These are phyloP conservation scores for Drosophila kanapiae DNA, from an alignment of 1,140 invertebrate species.

Conservation along the genomic window DNA sequence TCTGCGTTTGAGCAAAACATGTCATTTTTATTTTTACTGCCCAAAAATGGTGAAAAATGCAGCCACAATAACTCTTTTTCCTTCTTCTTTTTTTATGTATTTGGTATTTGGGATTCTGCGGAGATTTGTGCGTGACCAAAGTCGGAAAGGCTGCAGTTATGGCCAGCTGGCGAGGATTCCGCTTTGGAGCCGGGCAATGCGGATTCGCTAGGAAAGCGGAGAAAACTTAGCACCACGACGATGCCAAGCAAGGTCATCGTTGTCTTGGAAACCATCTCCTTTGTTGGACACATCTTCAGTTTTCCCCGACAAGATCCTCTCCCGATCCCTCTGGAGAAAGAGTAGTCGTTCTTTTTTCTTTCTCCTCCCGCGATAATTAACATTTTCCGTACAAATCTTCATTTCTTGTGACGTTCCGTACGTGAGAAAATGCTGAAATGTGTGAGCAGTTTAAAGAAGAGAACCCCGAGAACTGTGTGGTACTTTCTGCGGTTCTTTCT, in stretches of 20 bases:
- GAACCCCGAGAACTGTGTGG: slow-evolving; percentile 20
- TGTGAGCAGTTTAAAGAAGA: slow-evolving; percentile 7
- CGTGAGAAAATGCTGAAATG: slow-evolving; percentile 70
- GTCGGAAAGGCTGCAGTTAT: slow-evolving; percentile 14
- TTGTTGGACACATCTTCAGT: neutral
- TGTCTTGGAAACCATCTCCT: neutral
- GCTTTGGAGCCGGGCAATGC: slow-evolving; percentile 42
- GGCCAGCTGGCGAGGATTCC: slow-evolving; percentile 25
- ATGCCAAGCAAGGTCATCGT: slow-evolving; percentile 20
- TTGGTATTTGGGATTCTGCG: slow-evolving; percentile 56
- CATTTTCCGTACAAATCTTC: slow-evolving; percentile 62
- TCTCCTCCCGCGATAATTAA: slow-evolving; percentile 54
- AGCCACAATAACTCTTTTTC: slow-evolving; percentile 44
- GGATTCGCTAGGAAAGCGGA: slow-evolving; percentile 43
- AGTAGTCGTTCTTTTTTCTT: neutral
- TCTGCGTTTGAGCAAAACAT: slow-evolving; percentile 76
- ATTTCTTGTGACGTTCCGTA: slow-evolving; percentile 39
- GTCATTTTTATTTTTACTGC: slow-evolving; percentile 79
- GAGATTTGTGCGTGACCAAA: slow-evolving; percentile 75
- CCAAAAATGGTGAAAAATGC: slow-evolving; percentile 78
- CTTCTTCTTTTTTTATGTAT: slow-evolving; percentile 1
- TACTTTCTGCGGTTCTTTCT: slow-evolving; percentile 11
- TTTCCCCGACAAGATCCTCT: neutral
- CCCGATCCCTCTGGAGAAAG: slow-evolving; percentile 16
- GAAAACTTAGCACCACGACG: slow-evolving; percentile 18